These are phyloP conservation scores for Patagioenas fasciata DNA, from an alignment of 2,113 vertebrate genomes.

Conservation along the genomic window DNA sequence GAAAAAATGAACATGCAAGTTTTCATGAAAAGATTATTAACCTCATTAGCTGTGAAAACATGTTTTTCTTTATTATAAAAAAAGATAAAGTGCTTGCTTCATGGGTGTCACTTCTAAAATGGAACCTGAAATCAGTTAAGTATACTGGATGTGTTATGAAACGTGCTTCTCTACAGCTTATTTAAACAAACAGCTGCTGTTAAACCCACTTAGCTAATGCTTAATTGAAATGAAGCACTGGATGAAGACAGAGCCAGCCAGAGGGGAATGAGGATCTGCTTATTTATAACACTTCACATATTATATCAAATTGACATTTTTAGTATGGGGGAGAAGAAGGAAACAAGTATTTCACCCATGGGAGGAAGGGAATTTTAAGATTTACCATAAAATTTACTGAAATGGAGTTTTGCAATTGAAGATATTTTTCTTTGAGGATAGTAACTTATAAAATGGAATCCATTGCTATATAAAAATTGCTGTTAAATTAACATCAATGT, in stretches of 20 bases:
- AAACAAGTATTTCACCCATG: not conserved
- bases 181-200: constrained; percentile 61
- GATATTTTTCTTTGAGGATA: not conserved
- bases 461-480: not conserved
- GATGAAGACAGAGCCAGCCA: not conserved
- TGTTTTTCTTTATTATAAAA: constrained; percentile 30
- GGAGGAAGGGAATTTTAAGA: not conserved
- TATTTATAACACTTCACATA: not conserved
- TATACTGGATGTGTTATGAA: constrained; percentile 37
- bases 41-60: constrained; percentile 49
- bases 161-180: constrained; percentile 44
- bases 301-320: constrained; percentile 13
- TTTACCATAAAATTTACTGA: not conserved
- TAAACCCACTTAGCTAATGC: constrained; percentile 56
- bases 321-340: not conserved
- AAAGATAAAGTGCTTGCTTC: constrained; percentile 32
- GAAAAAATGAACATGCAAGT: not conserved
- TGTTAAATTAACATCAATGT: not conserved
- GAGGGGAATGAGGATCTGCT: not conserved
- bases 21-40: constrained; percentile 41
- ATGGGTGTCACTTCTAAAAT: constrained; percentile 42
- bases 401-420: not conserved
- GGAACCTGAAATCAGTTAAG: constrained; percentile 33
- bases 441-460: not conserved
- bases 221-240: constrained; percentile 57